phyloP scores from a whole-genome alignment of 2,888 invertebrate genomes.

The Holacanthella duospinosa region DNA sequence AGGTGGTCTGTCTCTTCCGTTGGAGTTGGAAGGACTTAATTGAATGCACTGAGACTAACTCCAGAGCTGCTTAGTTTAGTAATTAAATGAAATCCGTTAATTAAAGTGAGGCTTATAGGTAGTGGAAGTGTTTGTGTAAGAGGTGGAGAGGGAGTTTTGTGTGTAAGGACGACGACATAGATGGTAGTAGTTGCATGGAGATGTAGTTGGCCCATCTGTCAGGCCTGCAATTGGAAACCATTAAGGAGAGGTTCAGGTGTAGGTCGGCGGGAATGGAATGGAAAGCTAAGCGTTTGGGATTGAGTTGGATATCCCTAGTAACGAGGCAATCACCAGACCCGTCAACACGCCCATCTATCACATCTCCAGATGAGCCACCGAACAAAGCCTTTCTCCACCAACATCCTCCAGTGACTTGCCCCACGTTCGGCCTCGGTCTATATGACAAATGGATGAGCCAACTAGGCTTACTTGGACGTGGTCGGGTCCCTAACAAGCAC shows the following conservation, averaged over 20 bases:
- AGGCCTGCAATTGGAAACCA: slow-evolving; percentile 8
- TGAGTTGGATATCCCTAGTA: slow-evolving; percentile 39
- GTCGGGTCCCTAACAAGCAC: slow-evolving; percentile 38
- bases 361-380: slow-evolving; percentile 29
- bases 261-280: slow-evolving; percentile 10
- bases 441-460: slow-evolving; percentile 38
- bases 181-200: neutral
- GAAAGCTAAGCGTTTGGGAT: slow-evolving; percentile 38
- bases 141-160: slow-evolving; percentile 12
- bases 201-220: slow-evolving; percentile 9
- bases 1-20: no score
- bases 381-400: slow-evolving; percentile 1
- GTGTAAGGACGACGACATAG: slow-evolving; percentile 7
- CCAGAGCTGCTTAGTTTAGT: neutral
- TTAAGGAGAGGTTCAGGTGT: slow-evolving; percentile 14
- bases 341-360: slow-evolving; percentile 39
- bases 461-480: slow-evolving; percentile 37
- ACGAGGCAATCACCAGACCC: slow-evolving; percentile 39
- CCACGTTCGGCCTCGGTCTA: slow-evolving; percentile 11
- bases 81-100: slow-evolving; percentile 1
- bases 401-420: slow-evolving; percentile 2
- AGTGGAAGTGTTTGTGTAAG: neutral
- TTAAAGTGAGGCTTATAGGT: neutral
- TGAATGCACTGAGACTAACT: neutral
- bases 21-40: neutral